Conservation (phyloP, 2,797 vertebrate species). For the Erithacus rubecula region DNA sequence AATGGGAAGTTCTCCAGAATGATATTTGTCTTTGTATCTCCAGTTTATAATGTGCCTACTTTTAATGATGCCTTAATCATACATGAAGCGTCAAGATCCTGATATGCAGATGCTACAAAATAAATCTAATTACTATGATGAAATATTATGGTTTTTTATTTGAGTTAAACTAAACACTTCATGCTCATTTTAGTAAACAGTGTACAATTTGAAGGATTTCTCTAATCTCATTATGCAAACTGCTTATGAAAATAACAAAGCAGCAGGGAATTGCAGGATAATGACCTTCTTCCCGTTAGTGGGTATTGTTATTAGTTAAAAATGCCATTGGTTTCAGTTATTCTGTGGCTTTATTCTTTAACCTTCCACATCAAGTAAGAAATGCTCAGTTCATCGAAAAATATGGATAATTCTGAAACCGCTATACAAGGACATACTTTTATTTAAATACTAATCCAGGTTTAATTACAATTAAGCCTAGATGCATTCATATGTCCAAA, state of each 20-base stretch:
- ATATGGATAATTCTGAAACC: not conserved
- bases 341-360: not conserved
- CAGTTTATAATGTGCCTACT: not conserved
- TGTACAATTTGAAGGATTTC: not conserved
- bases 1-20: not conserved
- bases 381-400: not conserved
- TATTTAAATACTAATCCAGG: not conserved
- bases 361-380: not conserved
- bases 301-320: not conserved
- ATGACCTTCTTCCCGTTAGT: not conserved
- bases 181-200: not conserved
- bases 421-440: not conserved
- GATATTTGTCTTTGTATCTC: not conserved
- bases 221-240: conserved; percentile 18
- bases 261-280: conserved; percentile 2
- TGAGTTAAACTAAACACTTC: not conserved
- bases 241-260: conserved; percentile 13
- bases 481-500: not conserved
- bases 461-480: not conserved
- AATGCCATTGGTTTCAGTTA: not conserved
- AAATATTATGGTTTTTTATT: not conserved
- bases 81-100: not conserved
- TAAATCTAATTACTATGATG: not conserved
- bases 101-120: not conserved
- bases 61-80: not conserved